Evolutionary conservation across 2,113 vertebrate species (phyloP).

Genomic region (Phyllostomus hastatus): DNA sequence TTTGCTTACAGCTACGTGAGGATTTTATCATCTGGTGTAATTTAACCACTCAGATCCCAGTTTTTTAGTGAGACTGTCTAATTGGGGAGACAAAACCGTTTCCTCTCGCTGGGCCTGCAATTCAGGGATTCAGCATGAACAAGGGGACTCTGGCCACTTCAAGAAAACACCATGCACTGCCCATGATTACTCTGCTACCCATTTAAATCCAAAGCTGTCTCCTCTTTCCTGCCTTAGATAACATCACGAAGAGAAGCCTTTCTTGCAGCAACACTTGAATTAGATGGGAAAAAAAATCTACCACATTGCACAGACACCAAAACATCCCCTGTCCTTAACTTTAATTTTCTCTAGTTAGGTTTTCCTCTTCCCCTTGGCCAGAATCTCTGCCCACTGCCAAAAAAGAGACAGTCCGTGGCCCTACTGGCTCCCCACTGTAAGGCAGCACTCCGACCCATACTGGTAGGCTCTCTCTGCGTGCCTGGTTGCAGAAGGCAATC

Average conservation of each 20-base stretch:
- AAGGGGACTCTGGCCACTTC: background rate
- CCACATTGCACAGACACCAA: background rate
- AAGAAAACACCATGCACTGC: background rate
- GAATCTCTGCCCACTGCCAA: background rate
- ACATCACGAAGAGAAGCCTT: background rate
- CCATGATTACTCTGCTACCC: background rate
- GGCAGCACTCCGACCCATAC: background rate
- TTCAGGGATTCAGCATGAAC: background rate
- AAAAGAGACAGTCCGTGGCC: background rate
- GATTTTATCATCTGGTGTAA: slow-evolving; percentile 50
- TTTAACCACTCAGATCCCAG: slow-evolving; percentile 47
- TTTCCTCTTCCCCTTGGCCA: background rate
- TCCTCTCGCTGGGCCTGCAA: background rate
- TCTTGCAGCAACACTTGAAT: background rate
- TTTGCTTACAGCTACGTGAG: slow-evolving; percentile 52
- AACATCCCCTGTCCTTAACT: background rate
- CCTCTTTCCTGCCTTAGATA: background rate
- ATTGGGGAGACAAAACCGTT: background rate
- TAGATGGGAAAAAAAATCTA: background rate
- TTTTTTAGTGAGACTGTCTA: background rate
- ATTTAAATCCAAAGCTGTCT: background rate
- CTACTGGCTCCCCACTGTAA: background rate
- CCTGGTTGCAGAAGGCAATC: background rate
- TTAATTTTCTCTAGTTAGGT: background rate
- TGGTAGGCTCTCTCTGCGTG: background rate